phyloP scores from a whole-genome alignment of 2,797 vertebrate genomes.

The Gymnopithys bicolor region DNA sequence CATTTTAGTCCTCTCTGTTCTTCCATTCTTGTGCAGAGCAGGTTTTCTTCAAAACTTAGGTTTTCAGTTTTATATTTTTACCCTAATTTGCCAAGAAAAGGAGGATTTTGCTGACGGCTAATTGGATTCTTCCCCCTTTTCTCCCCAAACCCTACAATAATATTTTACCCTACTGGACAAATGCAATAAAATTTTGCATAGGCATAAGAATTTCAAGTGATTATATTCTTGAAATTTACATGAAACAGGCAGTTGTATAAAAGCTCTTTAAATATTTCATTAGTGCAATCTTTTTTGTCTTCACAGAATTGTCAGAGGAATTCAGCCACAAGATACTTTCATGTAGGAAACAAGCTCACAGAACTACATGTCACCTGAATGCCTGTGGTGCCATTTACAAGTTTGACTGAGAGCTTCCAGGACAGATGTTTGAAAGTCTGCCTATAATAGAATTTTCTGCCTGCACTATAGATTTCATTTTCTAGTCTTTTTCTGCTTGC shows the following conservation, averaged over 20 bases:
- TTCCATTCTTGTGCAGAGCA: neutral
- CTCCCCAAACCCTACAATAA: neutral
- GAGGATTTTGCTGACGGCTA: neutral
- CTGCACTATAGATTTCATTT: neutral
- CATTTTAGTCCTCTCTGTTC: neutral
- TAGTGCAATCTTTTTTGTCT: neutral
- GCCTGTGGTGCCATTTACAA: neutral
- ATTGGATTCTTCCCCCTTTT: neutral
- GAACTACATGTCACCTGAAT: neutral
- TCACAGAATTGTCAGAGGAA: neutral
- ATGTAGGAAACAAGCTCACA: neutral
- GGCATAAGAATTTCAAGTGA: neutral
- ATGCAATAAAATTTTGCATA: neutral
- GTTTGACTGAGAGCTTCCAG: neutral
- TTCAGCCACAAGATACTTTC: neutral
- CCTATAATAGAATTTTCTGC: neutral
- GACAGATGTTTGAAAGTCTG: neutral
- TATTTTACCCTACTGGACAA: neutral
- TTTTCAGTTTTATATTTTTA: conserved; percentile 15
- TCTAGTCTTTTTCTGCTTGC: neutral
- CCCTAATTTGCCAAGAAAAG: neutral
- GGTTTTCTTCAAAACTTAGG: neutral
- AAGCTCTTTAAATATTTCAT: neutral
- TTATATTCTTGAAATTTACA: neutral
- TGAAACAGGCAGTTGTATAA: neutral